Evolutionary conservation across 53 echinoderm and acorn worm genomes (phyloP), one percentile per base, ranked within the genome.

Genomic region (Hippasteria phrygiana): DNA sequence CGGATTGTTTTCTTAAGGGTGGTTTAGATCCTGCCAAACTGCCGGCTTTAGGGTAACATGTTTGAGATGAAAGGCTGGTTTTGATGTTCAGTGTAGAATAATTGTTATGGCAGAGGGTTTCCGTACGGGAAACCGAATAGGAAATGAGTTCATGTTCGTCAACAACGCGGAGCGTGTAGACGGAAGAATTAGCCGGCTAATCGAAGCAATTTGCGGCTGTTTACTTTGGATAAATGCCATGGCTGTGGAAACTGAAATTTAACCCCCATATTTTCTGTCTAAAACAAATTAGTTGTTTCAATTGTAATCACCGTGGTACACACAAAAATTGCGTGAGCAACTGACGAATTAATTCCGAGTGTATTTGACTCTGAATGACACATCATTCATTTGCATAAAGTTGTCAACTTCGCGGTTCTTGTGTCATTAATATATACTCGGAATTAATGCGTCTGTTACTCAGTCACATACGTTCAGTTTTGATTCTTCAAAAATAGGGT

Each of bases 101-200:
- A 42, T 77, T 51, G 55, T 77, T 77, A 32, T 77, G 17, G 18
- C 37, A 27, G 27, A 41, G 62, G 62, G 22, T 62, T 62, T 62
- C 80, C 80, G 39, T 80, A 22, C 7, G 41, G 62, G 80, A 39
- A 36, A 62, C 29, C 10, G 3, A 5, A 77, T 28, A 39, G 80
- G 80, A 80, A 80, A 62, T 53, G 80, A 80, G 13, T 53, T 39
- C 80, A 80, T 80, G 80, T 80, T 80, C 63, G n/a, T 40, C 5
- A 80, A 80, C 80, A 80, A 62, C 26, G 17, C 4, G 29, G 2
- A 8, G 53, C 42, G 35, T 53, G 53, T 53, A 29, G 33, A 77
- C 33, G 53, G 42, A 35, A 53, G 18, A 24, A 54, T 77, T 59
- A 43, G 45, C 43, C 47, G 47, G 10, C 43, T 46, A 46, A 47